phyloP scores from a whole-genome alignment of 2,797 vertebrate species.

The Coracias cyanogaster region DNA sequence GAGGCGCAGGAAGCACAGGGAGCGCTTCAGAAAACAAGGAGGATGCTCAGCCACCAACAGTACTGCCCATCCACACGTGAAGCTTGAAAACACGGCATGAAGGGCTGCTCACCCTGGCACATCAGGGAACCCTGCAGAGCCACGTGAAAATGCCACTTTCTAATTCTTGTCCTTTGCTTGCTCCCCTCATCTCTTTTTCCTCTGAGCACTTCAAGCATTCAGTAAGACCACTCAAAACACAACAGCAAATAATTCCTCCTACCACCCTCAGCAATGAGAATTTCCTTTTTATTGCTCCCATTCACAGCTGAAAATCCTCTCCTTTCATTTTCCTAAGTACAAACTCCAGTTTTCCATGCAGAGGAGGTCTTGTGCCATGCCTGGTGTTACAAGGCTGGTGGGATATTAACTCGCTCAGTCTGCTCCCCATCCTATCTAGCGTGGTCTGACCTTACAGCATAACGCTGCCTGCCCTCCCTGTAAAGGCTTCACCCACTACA shows the following conservation, averaged over 20 bases:
- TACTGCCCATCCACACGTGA: accelerated
- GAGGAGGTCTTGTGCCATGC: accelerated
- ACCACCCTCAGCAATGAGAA: background rate
- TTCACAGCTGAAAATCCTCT: background rate
- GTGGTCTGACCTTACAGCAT: background rate
- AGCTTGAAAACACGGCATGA: accelerated
- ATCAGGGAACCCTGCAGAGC: background rate
- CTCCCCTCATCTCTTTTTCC: background rate
- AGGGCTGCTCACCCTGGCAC: background rate
- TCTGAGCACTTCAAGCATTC: background rate
- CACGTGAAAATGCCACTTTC: background rate
- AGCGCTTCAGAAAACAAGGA: accelerated
- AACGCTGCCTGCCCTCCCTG: background rate
- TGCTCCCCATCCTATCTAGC: background rate
- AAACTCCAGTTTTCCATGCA: background rate
- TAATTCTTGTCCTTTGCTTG: background rate
- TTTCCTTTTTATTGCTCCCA: background rate
- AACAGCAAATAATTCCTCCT: background rate
- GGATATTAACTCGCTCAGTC: background rate
- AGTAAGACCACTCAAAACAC: background rate
- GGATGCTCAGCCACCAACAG: background rate
- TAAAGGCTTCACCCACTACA: background rate
- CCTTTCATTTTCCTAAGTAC: background rate
- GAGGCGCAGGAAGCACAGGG: background rate
- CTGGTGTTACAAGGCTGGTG: background rate